These are phyloP conservation scores for Oxyscelio sp. DNA, from an alignment of 2,888 invertebrate genomes.

Conservation along the genomic window DNA sequence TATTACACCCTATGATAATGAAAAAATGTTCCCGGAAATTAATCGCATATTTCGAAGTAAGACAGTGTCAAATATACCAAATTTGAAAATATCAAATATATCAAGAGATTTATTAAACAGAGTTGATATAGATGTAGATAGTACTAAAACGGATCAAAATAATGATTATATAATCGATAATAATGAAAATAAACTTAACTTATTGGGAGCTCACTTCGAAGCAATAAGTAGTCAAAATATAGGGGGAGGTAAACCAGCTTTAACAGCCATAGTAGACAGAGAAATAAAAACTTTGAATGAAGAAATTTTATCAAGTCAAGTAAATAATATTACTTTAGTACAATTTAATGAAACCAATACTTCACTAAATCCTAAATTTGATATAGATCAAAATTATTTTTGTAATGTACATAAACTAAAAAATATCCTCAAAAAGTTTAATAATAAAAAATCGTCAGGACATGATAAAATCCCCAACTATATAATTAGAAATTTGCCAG, in stretches of 20 bases:
- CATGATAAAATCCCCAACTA: conserved; percentile 52
- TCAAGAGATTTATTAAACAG: not conserved
- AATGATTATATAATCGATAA: conserved; percentile 15
- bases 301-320: no score
- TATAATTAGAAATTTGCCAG: conserved; percentile 48
- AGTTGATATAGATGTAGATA: conserved; percentile 8
- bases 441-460: conserved; percentile 51
- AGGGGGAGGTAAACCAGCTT: no score
- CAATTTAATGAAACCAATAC: not conserved
- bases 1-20: conserved; percentile 10
- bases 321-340: not conserved
- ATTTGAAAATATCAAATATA: conserved; percentile 6
- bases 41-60: conserved; percentile 45
- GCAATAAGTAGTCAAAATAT: no score
- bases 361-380: not conserved
- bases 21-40: conserved; percentile 45
- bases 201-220: not conserved
- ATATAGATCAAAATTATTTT: conserved; percentile 1
- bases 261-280: no score
- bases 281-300: no score
- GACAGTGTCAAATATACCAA: not conserved
- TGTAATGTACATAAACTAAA: not conserved
- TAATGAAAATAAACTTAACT: conserved; percentile 15
- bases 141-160: not conserved
- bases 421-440: conserved; percentile 13